Base-by-base conservation (phyloP, 2,113 vertebrate genomes). In the Ptyas mucosa region DNA sequence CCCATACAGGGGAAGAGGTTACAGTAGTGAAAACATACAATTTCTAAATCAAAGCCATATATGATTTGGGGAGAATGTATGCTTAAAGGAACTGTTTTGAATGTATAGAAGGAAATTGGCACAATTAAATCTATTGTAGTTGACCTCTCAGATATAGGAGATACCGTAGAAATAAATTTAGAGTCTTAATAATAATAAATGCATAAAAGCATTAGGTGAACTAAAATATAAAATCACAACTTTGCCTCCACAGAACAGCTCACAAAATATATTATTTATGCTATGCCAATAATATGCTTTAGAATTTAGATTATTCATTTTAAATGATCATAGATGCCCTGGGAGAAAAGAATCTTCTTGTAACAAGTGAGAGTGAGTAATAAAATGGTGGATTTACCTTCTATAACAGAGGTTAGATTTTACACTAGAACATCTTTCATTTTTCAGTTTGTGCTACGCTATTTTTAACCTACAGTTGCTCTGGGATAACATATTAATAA, bases 241-340 rank as follows among this genome's bases (percentile, higher is more conserved):
- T 75, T 75, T 75, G 69, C 15, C 69, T 75, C 69, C n/a, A 20
- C 69, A 75, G 69, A 34, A 34, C 69, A 75, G n/a, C 6, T 15
- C 15, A 20, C 15, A 75, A 75, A 39, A n/a, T 7, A 64, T 1
- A 86, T 93, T 95, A 94, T 93, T 34, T 94, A 94, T 1, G 1
- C 89, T 95, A 96, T 96, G 94, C 94, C 96, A 96, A 95, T 94
- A 69, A 95, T 96, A 92, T 86, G 88, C 89, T 96, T 94, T 92
- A 0, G 91, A 96, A 93, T 93, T 94, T 92, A 0, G 92, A 96
- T 94, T 93, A 97, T 93, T 94, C 93, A 85, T 96, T 96, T 95
- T 96, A 97, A 97, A 95, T 94, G 95, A 96, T 96, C 96, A 91
- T 95, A 97, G 97, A 94, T 96, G 96, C 96, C 95, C 85, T 88